A percentile compares a stretch with the other conserved stretches of the same genome.
Conservation (phyloP, 2,797 vertebrate species). For the Gallinago nigripennis region DNA sequence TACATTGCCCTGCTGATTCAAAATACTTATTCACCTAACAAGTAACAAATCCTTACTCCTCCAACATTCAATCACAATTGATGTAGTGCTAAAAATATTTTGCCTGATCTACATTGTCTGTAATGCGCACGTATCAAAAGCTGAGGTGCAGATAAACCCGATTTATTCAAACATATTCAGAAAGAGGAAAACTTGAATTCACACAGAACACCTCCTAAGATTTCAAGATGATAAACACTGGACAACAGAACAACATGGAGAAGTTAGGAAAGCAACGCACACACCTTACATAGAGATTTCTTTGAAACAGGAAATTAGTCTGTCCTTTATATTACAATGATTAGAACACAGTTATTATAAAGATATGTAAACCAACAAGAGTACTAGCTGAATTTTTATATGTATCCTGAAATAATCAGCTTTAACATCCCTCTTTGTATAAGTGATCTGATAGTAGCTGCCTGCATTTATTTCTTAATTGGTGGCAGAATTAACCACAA, state of each 20-base stretch:
- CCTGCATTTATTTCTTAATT: slow-evolving; percentile 27
- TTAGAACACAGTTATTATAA: no score
- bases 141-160: neutral
- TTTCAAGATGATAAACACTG: neutral
- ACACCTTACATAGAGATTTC: fast-evolving
- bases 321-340: neutral
- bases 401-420: neutral
- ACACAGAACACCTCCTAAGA: neutral
- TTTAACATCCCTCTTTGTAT: neutral
- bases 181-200: neutral
- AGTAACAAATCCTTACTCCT: neutral
- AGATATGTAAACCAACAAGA: neutral
- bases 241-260: fast-evolving
- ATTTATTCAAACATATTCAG: neutral
- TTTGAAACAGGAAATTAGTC: neutral
- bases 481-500: neutral
- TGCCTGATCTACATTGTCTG: neutral
- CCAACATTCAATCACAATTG: neutral
- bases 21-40: neutral
- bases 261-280: neutral
- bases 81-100: neutral
- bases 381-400: neutral
- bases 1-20: neutral
- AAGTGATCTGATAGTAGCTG: neutral
- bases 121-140: neutral